Evolutionary conservation across 2,797 vertebrate genomes (phyloP), one percentile per base, ranked within the genome.

Genomic region (Thamnophis elegans): DNA sequence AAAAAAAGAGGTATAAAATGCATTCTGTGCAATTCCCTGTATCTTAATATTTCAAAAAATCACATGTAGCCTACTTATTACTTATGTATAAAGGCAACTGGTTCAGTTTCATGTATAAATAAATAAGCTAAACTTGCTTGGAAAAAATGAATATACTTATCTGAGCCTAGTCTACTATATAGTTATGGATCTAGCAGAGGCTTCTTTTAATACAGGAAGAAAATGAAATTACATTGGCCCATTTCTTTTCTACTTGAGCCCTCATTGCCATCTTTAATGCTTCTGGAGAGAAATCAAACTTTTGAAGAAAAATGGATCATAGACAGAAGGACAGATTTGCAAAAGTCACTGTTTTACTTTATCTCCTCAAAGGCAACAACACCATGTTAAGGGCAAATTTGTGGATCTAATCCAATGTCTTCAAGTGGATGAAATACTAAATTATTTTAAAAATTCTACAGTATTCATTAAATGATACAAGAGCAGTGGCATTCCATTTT

Each of bases 381-480:
- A 65, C 9, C 56, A 11, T 56, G n/a, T n/a, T 55, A 73, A 22
- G n/a, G 20, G 55, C 12, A 12, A 88, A 55, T 65, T 90, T 94
- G 93, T 93, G 93, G 94, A 94, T 95, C 25, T 22, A 85, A 59
- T 28, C 28, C 5, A 85, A 12, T 56, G 36, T 22, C 56, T 85
- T 55, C 68, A 62, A 25, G 9, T 25, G 88, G 89, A 68, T 25
- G 93, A 54, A 92, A 73, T 78, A 58, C 16, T 78, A 85, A 91
- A 93, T 94, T 94, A 93, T 94, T 96, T 93, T 95, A 42, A 95
- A 89, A 94, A 96, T 91, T 88, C 51, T 91, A 94, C 36, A 56
- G 94, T 95, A 96, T 94, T 92, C 94, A 96, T 95, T 96, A 94
- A 96, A 90, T 94, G 93, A 65, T 65, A 62, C 8, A 53, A 60